A percentile compares a stretch with the other conserved stretches of the same genome.
Evolutionary conservation across 1,140 invertebrate species (phyloP).

Genomic region (Phocides pigmalion): DNA sequence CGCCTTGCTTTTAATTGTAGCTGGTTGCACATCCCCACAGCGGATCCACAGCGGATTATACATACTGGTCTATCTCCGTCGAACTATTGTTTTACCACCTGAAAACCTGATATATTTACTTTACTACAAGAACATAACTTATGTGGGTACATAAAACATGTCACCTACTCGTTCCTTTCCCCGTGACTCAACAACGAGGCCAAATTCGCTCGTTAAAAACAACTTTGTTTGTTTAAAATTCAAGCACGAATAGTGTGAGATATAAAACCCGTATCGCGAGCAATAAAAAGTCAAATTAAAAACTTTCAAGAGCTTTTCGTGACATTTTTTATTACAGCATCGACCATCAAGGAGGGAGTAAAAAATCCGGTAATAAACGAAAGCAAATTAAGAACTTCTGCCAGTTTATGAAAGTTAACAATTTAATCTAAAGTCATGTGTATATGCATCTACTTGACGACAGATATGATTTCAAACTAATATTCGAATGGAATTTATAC

Average conservation of each 20-base stretch:
- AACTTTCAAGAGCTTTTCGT: constrained; percentile 24
- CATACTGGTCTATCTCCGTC: no score
- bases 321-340: constrained; percentile 11
- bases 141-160: constrained; percentile 3
- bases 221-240: constrained; percentile 26
- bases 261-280: constrained; percentile 15
- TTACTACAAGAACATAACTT: not conserved
- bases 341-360: not conserved
- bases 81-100: no score
- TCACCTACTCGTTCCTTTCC: not conserved
- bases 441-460: no score
- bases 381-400: constrained; percentile 2
- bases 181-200: constrained; percentile 8
- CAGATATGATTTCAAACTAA: no score
- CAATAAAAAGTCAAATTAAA: constrained; percentile 27
- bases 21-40: no score
- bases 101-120: not conserved
- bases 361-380: constrained; percentile 11
- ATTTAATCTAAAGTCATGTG: no score
- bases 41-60: no score
- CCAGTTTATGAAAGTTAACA: no score
- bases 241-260: constrained; percentile 33
- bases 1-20: no score
- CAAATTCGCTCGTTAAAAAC: constrained; percentile 28
- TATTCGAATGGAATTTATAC: no score